Percentiles rank a stretch among this genome's conserved stretches.
These are phyloP conservation scores for Dendroctonus ponderosae DNA, from an alignment of 1,140 invertebrate species.

Conservation along the genomic window DNA sequence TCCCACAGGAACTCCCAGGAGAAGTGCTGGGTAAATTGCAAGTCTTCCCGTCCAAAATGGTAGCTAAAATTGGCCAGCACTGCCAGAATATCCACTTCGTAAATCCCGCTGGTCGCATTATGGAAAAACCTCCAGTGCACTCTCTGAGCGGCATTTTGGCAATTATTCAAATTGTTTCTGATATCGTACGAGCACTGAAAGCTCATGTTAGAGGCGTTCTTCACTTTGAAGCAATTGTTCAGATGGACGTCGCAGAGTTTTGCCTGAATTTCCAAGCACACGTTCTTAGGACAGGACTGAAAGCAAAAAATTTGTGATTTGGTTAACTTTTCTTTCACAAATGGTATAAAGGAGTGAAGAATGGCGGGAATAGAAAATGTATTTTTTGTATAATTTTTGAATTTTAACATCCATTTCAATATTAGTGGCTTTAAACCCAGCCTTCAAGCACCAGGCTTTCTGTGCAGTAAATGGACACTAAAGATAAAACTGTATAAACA, in stretches of 20 bases:
- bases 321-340: too few species aligned
- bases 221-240: conserved; percentile 41
- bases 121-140: conserved; percentile 58
- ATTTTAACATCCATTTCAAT: too few species aligned
- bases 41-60: conserved; percentile 28
- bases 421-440: too few species aligned
- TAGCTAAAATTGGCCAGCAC: conserved; percentile 50
- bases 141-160: conserved; percentile 50
- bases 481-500: too few species aligned
- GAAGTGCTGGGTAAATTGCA: conserved; percentile 54
- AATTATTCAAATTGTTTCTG: conserved; percentile 30
- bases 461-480: too few species aligned
- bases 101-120: conserved; percentile 59
- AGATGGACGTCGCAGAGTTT: conserved; percentile 50
- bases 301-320: conserved; percentile 9
- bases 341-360: too few species aligned
- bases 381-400: too few species aligned
- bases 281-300: conserved; percentile 52
- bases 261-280: conserved; percentile 52
- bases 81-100: conserved; percentile 51
- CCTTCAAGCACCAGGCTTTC: too few species aligned
- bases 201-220: conserved; percentile 34
- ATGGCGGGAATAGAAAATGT: too few species aligned
- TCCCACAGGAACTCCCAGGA: conserved; percentile 56
- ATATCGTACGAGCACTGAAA: conserved; percentile 29